Evolutionary conservation across 1,140 invertebrate genomes (phyloP), one percentile per base, ranked within the genome.

Genomic region (Medauroidea extradentata): DNA sequence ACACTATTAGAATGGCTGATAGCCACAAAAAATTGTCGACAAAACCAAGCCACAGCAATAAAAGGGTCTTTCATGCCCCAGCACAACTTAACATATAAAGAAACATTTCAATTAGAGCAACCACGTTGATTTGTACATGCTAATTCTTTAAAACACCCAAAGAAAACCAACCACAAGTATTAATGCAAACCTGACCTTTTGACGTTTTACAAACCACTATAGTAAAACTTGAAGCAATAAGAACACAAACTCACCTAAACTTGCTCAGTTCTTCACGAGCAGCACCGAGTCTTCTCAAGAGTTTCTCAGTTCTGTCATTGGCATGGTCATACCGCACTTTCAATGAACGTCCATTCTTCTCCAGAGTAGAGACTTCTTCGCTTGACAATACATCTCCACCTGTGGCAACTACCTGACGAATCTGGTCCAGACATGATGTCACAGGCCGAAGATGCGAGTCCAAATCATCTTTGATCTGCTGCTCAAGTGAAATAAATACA

Each of bases 401-500:
- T 42, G 91, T 93, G 2, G 94, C 82, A 2, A 94, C 87, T 8
- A 98, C 82, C 69, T 96, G 92, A 51, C 93, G 85, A 2, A 94
- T 89, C 81, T 96, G 93, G 74, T 97, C 94, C 49, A 94, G 79
- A 63, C 92, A 92, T 16, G 90, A 87, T 38, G 88, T 85, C 2
- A 97, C 88, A 34, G 90, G 86, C 29, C 93, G 85, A 65, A 86
- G 85, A 73, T 96, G 91, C 43, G 86, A 84, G 66, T 94, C 89
- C 18, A 98, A 79, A 71, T 97, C 94, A 70, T 95, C 92, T 72
- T 93, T 93, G 57, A 97, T 85, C 73, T 89, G 85, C 90, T 95
- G 73, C 1, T 71, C 71, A 54, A 63, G 65, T 66, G 48, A 53
- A 59, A 51, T 49, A 43, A 49, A 25, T 57, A 53, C 24, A 24